phyloP scores from a whole-genome alignment of 2,113 vertebrate species.

The Nesogale talazaci region DNA sequence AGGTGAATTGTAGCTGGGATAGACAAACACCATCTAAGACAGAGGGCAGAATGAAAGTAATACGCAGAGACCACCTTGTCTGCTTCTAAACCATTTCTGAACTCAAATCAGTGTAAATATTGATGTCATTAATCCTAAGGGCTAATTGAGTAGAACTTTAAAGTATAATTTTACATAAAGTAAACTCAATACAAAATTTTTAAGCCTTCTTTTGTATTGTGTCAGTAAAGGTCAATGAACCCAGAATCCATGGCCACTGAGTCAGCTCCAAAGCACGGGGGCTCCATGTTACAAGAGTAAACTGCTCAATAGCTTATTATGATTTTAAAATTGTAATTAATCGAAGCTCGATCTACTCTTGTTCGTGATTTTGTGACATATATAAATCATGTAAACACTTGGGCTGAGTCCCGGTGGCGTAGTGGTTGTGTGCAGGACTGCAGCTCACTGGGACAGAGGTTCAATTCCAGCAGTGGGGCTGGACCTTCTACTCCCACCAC shows the following conservation, averaged over 20 bases:
- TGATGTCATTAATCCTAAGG: not conserved
- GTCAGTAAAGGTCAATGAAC: not conserved
- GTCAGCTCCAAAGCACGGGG: not conserved
- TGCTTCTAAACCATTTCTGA: not conserved
- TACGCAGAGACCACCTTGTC: not conserved
- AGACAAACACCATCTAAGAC: not conserved
- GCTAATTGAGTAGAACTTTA: not conserved
- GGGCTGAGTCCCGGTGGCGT: no score
- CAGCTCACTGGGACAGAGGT: no score
- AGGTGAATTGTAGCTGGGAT: not conserved
- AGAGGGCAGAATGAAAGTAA: not conserved
- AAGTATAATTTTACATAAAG: constrained; percentile 5
- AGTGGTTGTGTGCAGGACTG: no score
- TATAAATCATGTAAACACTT: not conserved
- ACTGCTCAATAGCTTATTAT: not conserved
- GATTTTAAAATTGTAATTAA: not conserved
- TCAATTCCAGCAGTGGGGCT: no score
- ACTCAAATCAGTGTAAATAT: not conserved
- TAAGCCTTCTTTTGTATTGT: constrained; percentile 20
- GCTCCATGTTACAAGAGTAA: not conserved
- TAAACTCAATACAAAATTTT: constrained; percentile 35
- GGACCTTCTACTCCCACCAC: no score
- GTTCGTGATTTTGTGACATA: not conserved
- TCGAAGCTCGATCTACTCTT: not conserved
- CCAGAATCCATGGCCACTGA: not conserved